Base-by-base conservation (phyloP, 2,888 invertebrate genomes). In the Sminthurinus aureus region DNA sequence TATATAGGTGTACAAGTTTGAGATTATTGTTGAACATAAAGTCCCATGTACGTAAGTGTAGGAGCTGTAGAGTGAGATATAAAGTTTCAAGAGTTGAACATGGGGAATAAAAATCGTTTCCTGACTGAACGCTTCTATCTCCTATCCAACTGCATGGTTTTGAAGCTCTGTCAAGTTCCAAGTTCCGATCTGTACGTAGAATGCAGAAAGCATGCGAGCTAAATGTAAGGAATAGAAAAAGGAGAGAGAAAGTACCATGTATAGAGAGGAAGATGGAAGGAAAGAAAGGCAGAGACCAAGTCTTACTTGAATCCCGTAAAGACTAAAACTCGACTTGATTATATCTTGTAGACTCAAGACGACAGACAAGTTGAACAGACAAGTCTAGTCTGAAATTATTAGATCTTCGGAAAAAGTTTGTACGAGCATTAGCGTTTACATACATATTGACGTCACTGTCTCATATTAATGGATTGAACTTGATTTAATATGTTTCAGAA, bases 271-370 rank as follows among this genome's bases (percentile, higher is more conserved):
- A 58, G 4, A 58, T 13, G 18, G 58, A 58, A 9, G 9, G 58
- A 15, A 18, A 18, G 58, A 9, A 58, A 58, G 58, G 9, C 58
- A 3, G 18, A 58, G 58, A 18, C 4, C 58, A 15, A 58, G 58
- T 11, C 58, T 15, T 13, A 58, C 58, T 58, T 58, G 58, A 58
- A 58, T 58, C 58, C 58, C 58, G 58, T 58, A 58, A 58, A 58
- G 58, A 18, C 13, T 58, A 58, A 58, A 58, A 58, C 58, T 58
- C 13, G 58, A 58, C 58, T 58, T 58, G 58, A 58, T 58, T 58
- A 58, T 58, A 58, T 58, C 58, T 58, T 58, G 58, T 58, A 58
- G 58, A 58, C 58, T 58, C 58, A 58, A 58, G 58, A 58, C 58
- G 58, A 58, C 58, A 58, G 58, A 58, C 58, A 58, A 58, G 58